Conservation (phyloP, 2,797 vertebrate species). For the Numenius phaeopus region DNA sequence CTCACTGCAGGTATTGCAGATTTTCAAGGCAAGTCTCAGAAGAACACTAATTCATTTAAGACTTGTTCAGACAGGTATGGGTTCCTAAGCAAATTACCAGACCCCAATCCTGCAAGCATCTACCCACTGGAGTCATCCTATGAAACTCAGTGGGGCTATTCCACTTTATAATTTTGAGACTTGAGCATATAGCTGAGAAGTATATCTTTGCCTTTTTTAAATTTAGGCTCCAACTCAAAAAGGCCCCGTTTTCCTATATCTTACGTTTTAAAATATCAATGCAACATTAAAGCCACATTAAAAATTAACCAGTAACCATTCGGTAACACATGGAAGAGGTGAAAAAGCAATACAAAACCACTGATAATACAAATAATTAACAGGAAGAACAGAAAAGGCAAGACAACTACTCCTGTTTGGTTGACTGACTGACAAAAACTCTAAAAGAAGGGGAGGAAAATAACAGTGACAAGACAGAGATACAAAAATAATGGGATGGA, state of each 20-base stretch:
- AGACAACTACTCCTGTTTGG: background rate
- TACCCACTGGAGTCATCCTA: background rate
- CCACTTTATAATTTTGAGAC: background rate
- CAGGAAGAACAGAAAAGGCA: background rate
- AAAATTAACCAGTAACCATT: slow-evolving; percentile 32
- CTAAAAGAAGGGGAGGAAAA: background rate
- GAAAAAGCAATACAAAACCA: slow-evolving; percentile 46
- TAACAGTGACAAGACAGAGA: slow-evolving; percentile 41
- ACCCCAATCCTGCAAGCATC: background rate
- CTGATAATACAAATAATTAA: slow-evolving; percentile 9
- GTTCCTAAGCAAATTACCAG: background rate
- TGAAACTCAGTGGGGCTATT: background rate
- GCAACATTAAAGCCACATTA: slow-evolving; percentile 23
- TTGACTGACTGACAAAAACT: slow-evolving; percentile 19
- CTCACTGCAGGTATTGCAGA: slow-evolving; percentile 25
- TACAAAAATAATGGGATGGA: slow-evolving; percentile 72
- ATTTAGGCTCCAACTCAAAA: slow-evolving; percentile 10
- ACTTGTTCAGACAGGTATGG: slow-evolving; percentile 52
- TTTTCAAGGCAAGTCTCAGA: slow-evolving; percentile 32
- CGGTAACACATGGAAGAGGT: slow-evolving; percentile 37
- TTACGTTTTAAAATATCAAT: background rate
- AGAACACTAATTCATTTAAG: slow-evolving; percentile 22
- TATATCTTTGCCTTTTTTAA: background rate
- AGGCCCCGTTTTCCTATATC: background rate
- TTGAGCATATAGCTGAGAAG: background rate